These are phyloP conservation scores for Macrotus californicus DNA, from an alignment of 2,113 vertebrate genomes.

Conservation along the genomic window DNA sequence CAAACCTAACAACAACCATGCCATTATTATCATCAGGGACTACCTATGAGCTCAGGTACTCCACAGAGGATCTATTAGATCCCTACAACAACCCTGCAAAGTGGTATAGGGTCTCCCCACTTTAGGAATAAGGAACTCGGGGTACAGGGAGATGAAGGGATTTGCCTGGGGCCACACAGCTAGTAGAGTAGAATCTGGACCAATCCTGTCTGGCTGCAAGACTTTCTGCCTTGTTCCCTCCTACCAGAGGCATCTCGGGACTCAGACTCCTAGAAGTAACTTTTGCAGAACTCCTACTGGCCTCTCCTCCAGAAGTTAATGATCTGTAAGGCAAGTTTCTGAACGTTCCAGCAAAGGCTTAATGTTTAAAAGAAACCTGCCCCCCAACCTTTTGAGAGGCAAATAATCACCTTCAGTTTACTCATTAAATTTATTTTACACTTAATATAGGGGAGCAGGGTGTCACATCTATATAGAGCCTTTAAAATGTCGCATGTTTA, in stretches of 20 bases:
- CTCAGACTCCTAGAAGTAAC: not conserved
- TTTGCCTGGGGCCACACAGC: not conserved
- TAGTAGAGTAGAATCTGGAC: not conserved
- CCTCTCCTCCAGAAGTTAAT: slow-evolving; percentile 51
- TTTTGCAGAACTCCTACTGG: not conserved
- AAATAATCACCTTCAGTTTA: slow-evolving; percentile 17
- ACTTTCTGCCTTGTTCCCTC: not conserved
- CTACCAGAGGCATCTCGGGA: not conserved
- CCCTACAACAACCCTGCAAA: not conserved
- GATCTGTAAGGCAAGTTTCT: slow-evolving; percentile 50
- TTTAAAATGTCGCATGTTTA: not conserved
- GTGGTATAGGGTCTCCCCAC: not conserved
- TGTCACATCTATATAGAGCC: not conserved
- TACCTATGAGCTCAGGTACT: not conserved
- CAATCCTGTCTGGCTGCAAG: not conserved
- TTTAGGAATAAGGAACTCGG: not conserved
- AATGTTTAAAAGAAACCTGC: slow-evolving; percentile 55
- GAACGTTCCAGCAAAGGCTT: slow-evolving; percentile 47
- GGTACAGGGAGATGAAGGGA: not conserved
- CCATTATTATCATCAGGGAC: not conserved
- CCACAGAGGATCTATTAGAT: not conserved
- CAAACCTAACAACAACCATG: not conserved
- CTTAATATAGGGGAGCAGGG: not conserved
- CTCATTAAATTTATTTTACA: not conserved
- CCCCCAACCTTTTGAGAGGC: not conserved